Percentiles rank a stretch among this genome's conserved stretches.
Conservation (phyloP, 2,113 vertebrate genomes). For the Elachura formosa region DNA sequence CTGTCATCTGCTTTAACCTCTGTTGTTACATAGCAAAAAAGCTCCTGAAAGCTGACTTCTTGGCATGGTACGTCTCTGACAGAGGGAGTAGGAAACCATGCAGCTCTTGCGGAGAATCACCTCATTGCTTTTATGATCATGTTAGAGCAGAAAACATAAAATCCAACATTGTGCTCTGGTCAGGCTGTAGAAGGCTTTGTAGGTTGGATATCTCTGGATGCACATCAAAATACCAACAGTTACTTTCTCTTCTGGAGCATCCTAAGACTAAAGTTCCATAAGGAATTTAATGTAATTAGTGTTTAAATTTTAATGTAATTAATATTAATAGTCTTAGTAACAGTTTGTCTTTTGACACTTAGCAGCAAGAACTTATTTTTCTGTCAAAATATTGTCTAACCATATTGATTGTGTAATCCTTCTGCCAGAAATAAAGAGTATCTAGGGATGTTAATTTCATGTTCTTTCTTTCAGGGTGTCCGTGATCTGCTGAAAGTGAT, state of each 20-base stretch:
- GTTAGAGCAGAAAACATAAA: neutral
- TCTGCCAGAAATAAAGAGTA: neutral
- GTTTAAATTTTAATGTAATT: neutral
- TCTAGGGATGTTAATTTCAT: neutral
- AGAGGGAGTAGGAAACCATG: neutral
- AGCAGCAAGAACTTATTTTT: neutral
- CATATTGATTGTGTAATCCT: neutral
- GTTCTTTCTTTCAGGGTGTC: constrained; percentile 79
- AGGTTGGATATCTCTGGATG: neutral
- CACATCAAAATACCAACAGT: neutral
- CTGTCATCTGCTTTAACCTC: neutral
- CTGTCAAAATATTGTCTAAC: neutral
- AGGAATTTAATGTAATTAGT: neutral
- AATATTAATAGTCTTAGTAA: neutral
- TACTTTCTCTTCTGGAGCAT: neutral
- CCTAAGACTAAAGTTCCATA: neutral
- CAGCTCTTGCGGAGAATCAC: neutral
- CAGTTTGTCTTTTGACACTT: neutral
- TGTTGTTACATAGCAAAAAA: neutral
- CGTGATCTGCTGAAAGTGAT: constrained; percentile 92
- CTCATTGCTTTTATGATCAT: accelerated
- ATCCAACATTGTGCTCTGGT: neutral
- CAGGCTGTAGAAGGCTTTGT: neutral
- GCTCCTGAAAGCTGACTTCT: neutral
- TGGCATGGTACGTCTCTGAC: neutral